Evolutionary conservation across 1,140 invertebrate species (phyloP).

Genomic region (Drosophila mojavensis): DNA sequence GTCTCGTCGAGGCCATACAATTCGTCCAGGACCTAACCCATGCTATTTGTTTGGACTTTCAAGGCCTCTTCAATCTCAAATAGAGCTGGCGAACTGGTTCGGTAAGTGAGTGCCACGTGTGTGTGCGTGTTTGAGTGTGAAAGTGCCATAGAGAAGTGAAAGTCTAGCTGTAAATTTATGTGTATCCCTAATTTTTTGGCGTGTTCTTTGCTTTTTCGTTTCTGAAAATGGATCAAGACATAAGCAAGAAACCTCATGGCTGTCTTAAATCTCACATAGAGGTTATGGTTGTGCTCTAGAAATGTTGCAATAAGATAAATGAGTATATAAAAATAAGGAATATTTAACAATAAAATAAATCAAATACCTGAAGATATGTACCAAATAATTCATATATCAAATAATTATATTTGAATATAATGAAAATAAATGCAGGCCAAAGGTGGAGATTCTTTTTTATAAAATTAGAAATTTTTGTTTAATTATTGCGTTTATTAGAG

Average conservation of each 20-base stretch:
- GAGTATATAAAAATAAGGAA: neutral
- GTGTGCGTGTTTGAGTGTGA: neutral
- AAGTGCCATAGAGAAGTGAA: constrained; percentile 27
- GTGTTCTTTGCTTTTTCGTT: constrained; percentile 25
- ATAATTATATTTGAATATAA: neutral
- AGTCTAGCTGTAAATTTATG: constrained; percentile 36
- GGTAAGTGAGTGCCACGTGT: constrained; percentile 45
- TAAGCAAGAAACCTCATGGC: constrained; percentile 38
- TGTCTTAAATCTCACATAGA: neutral
- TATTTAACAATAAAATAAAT: too few species aligned
- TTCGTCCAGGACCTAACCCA: constrained; percentile 72
- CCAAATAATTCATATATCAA: too few species aligned
- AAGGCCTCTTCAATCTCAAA: constrained; percentile 62
- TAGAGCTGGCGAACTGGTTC: constrained; percentile 38
- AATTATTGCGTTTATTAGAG: neutral
- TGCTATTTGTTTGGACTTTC: constrained; percentile 72
- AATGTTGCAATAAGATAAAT: neutral
- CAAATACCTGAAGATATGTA: too few species aligned
- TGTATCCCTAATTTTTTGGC: constrained; percentile 24
- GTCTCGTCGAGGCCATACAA: constrained; percentile 71
- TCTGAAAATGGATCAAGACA: constrained; percentile 3
- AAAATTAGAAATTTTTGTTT: neutral
- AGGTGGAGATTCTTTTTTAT: too few species aligned
- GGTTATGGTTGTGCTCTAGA: constrained; percentile 28
- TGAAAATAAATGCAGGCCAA: neutral